Conservation (phyloP, 2,888 invertebrate species). For the Chloroclysta siterata region DNA sequence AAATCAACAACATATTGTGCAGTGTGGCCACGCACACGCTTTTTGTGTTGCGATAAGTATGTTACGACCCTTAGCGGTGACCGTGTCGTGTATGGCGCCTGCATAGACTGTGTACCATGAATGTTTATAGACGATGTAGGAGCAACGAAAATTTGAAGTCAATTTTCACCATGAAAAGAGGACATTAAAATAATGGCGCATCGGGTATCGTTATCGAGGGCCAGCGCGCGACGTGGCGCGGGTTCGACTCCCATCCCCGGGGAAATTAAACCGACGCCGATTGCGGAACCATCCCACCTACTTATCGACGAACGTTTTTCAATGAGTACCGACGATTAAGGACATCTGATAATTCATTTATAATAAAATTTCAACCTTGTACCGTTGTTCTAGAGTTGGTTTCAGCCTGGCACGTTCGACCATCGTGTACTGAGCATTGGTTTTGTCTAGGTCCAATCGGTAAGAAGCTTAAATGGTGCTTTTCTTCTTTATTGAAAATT, state of each 20-base stretch:
- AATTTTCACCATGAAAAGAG: conserved; percentile 29
- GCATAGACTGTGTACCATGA: no score
- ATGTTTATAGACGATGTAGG: no score
- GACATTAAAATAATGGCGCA: conserved; percentile 45
- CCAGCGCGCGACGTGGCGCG: conserved; percentile 45
- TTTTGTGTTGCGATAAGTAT: no score
- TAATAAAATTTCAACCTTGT: conserved; percentile 20
- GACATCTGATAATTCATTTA: conserved; percentile 20
- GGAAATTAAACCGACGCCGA: conserved; percentile 56
- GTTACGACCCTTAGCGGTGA: no score
- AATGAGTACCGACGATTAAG: conserved; percentile 33
- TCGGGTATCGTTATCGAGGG: conserved; percentile 45
- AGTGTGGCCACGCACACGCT: no score
- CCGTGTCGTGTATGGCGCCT: no score
- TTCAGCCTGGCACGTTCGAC: not conserved
- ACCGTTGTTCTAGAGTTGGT: not conserved
- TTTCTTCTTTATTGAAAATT: conserved; percentile 28
- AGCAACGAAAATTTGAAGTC: conserved; percentile 15
- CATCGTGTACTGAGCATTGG: conserved; percentile 8
- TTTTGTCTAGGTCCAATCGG: conserved; percentile 23
- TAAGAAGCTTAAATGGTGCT: conserved; percentile 48
- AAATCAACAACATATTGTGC: no score
- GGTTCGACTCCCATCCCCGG: conserved; percentile 51
- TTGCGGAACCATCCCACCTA: conserved; percentile 43
- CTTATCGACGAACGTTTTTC: conserved; percentile 48